phyloP scores from a whole-genome alignment of 2,113 vertebrate genomes.

The Pyrgilauda ruficollis region DNA sequence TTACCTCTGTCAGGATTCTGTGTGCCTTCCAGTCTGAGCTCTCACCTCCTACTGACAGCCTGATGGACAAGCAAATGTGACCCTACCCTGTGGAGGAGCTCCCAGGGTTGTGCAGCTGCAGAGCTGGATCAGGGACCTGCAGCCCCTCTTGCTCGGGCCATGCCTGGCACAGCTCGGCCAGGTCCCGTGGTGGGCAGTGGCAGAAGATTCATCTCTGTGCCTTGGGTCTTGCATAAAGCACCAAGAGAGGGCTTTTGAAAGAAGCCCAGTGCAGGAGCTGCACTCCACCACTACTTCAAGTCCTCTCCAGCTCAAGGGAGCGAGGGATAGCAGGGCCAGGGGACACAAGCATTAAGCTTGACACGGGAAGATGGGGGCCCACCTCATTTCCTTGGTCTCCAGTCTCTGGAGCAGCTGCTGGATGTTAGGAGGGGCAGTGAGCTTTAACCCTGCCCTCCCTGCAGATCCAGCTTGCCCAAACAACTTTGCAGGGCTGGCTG shows the following conservation, averaged over 20 bases:
- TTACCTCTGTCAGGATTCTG: background rate
- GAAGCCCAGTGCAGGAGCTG: background rate
- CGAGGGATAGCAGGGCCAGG: fast-evolving
- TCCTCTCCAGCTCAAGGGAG: fast-evolving
- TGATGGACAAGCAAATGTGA: background rate
- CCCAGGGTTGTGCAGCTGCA: background rate
- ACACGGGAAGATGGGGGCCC: background rate
- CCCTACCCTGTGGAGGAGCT: background rate
- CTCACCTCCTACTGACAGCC: background rate
- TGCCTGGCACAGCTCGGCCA: fast-evolving
- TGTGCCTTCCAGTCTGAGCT: background rate
- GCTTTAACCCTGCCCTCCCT: background rate
- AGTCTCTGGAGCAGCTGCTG: background rate
- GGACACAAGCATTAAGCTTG: background rate
- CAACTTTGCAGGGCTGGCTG: background rate
- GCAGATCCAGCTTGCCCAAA: background rate
- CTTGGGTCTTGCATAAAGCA: background rate
- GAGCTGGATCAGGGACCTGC: background rate
- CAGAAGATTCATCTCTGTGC: background rate
- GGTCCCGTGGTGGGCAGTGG: fast-evolving
- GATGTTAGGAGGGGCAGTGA: background rate
- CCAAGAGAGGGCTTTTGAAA: background rate
- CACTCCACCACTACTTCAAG: background rate
- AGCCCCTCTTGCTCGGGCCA: background rate
- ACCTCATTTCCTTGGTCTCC: background rate